Base-by-base conservation (phyloP, 2,113 vertebrate genomes). In the Merops nubicus region DNA sequence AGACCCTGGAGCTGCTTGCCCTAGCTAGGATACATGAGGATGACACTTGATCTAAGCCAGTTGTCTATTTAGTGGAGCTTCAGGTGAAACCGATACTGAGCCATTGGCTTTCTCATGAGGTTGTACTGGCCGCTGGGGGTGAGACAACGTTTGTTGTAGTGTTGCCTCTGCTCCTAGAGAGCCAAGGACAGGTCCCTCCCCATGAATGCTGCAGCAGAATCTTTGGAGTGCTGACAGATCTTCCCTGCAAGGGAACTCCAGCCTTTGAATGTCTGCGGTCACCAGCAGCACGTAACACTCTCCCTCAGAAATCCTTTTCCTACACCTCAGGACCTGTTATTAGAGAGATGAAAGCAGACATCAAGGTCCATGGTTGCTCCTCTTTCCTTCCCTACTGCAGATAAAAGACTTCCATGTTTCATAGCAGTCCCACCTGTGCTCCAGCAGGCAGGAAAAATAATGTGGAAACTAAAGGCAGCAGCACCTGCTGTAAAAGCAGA, bases 221-320 rank as follows among this genome's bases (percentile, higher is more conserved):
- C n/a, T 53, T 43, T 53, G 45, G 56, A 7, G 15, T 38, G 34
- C 17, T 5, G 26, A 23, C 56, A 47, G 28, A 15, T 62, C 29
- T 63, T 57, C 33, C 18, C 29, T 36, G 25, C 1, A 5, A 45
- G 29, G 28, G 5, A 74, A 31, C 19, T 51, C 25, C 19, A 72
- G 29, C 7, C 62, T 80, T 79, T 38, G 62, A 63, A 63, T 0
- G 2, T 3, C 59, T 45, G n/a, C 5, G 17, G 15, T 73, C 25
- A 65, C 20, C 29, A 57, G 23, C 31, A 74, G 23, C 45, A 43
- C 2, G 0, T 48, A 62, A 50, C 0, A 0, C 1, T 43, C 10
- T 89, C 42, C 11, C 81, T 80, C 54, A 81, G n/a, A 77, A 64
- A 57, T 40, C 0, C n/a, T 83, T 28, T 73, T 51, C 15, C 11